Conservation (phyloP, 2,888 invertebrate species). For the Pachycephus smyrnensis region DNA sequence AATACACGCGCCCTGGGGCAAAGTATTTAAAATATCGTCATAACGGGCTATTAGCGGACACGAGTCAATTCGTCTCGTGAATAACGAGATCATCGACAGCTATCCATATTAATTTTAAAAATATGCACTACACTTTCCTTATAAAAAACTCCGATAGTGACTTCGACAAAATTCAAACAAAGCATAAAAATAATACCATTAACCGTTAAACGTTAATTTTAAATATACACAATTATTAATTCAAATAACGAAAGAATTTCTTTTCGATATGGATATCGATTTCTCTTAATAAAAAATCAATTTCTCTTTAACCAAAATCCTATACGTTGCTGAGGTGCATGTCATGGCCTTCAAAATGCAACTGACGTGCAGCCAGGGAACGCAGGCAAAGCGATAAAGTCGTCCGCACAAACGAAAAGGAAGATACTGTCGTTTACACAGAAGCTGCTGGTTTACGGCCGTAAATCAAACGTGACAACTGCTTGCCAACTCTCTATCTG, state of each 20-base stretch:
- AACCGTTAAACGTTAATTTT: background rate
- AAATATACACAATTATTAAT: background rate
- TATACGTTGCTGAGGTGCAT: background rate
- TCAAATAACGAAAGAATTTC: too few relatives aligned
- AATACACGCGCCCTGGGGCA: background rate
- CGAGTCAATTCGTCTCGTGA: background rate
- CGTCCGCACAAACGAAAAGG: slow-evolving; percentile 34
- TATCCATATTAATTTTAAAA: background rate
- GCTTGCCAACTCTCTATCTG: slow-evolving; percentile 42
- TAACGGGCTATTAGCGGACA: background rate
- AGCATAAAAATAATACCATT: background rate
- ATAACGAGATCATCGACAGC: background rate
- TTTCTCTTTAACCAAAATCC: background rate
- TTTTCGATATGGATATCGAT: background rate
- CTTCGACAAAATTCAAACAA: too few relatives aligned
- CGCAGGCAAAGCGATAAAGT: slow-evolving; percentile 16
- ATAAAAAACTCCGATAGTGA: background rate
- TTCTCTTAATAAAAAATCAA: background rate
- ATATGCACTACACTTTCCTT: background rate
- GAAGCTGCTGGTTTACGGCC: slow-evolving; percentile 38
- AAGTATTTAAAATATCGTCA: background rate
- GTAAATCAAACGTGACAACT: slow-evolving; percentile 57
- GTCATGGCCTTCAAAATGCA: background rate
- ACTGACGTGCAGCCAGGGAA: background rate
- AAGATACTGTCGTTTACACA: slow-evolving; percentile 40